Percentiles rank a stretch among this genome's conserved stretches.
phyloP scores from a whole-genome alignment of 2,797 vertebrate genomes.

The Peromyscus eremicus region DNA sequence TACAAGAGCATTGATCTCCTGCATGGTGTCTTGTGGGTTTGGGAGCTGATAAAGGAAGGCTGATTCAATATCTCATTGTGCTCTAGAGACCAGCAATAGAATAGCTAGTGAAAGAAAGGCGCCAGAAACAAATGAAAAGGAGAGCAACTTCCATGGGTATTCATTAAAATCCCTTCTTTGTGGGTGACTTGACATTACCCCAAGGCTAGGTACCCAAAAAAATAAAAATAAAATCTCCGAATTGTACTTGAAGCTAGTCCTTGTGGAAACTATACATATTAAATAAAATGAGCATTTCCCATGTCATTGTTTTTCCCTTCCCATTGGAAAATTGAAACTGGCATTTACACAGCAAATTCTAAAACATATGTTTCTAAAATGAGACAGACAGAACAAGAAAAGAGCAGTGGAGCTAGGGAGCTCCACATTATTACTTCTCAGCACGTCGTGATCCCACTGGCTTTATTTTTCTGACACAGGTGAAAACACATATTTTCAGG shows the following conservation, averaged over 20 bases:
- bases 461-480: slow-evolving; percentile 55
- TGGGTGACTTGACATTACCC: slow-evolving; percentile 71
- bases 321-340: slow-evolving; percentile 44
- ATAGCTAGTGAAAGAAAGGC: slow-evolving; percentile 67
- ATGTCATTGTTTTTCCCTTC: slow-evolving; percentile 56
- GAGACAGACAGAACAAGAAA: slow-evolving; percentile 50
- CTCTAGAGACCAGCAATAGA: slow-evolving; percentile 50
- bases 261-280: slow-evolving; percentile 23
- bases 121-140: slow-evolving; percentile 57
- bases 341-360: slow-evolving; percentile 52
- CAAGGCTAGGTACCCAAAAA: slow-evolving; percentile 54
- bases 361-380: slow-evolving; percentile 64
- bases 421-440: background rate
- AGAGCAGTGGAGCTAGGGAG: background rate
- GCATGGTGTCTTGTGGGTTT: slow-evolving; percentile 7
- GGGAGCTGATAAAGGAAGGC: slow-evolving; percentile 55
- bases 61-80: background rate
- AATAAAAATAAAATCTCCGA: slow-evolving; percentile 51
- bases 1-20: slow-evolving; percentile 9
- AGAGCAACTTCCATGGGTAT: slow-evolving; percentile 33
- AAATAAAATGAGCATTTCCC: slow-evolving; percentile 62
- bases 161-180: slow-evolving; percentile 78
- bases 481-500: slow-evolving; percentile 55
- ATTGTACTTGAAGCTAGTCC: slow-evolving; percentile 53
- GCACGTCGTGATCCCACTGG: background rate